Percentiles rank a stretch among this genome's conserved stretches.
Evolutionary conservation across 1,140 invertebrate species (phyloP).

Genomic region (Drosophila fuyamai): DNA sequence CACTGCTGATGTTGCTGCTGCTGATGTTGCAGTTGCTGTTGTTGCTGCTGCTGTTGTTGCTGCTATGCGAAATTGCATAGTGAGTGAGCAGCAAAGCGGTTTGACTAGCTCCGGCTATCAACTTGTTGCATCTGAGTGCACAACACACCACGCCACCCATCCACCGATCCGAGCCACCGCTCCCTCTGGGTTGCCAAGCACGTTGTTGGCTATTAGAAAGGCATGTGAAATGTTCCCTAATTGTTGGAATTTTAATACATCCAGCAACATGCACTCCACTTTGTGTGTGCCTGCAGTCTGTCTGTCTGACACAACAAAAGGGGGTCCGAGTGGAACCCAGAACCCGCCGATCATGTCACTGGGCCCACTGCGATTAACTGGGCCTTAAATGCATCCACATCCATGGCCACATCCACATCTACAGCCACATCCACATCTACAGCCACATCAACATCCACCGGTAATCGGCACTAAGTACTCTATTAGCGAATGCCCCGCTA

Average conservation of each 20-base stretch:
- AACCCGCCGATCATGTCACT: conserved; percentile 18
- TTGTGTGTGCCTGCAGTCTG: conserved; percentile 5
- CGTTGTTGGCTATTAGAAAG: conserved; percentile 81
- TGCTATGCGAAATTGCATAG: conserved; percentile 74
- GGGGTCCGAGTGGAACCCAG: background rate
- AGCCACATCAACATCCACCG: background rate
- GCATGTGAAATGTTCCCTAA: conserved; percentile 82
- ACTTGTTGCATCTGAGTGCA: conserved; percentile 68
- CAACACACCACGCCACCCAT: conserved; percentile 26
- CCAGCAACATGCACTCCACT: conserved; percentile 43
- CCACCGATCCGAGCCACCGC: conserved; percentile 2
- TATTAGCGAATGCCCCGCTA: conserved; percentile 38
- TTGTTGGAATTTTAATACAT: conserved; percentile 82
- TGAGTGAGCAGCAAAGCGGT: conserved; percentile 56
- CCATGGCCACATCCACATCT: background rate
- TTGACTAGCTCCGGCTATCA: conserved; percentile 57
- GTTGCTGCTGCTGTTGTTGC: conserved; percentile 48
- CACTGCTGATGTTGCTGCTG: background rate
- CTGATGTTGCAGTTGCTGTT: background rate
- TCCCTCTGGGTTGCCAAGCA: conserved; percentile 34
- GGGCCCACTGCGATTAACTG: conserved; percentile 19
- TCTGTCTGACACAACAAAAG: conserved; percentile 22
- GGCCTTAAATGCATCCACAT: conserved; percentile 2
- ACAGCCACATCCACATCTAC: background rate
- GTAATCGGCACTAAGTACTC: conserved; percentile 35